Base-by-base conservation (phyloP, 2,888 invertebrate species). In the Caenorhabditis panamensis region DNA sequence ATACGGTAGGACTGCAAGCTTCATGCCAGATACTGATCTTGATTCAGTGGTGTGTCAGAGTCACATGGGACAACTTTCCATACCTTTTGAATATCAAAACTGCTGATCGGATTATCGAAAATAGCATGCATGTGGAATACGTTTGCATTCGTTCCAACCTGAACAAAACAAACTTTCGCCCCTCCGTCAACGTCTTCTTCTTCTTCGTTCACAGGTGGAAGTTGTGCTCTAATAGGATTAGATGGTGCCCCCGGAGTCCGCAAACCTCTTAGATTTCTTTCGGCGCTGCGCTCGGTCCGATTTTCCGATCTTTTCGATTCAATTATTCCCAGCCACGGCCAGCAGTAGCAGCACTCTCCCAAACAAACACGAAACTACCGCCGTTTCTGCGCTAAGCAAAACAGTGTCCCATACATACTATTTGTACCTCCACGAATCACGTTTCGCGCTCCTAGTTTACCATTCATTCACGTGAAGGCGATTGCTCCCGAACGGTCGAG, bases 201-300 rank as follows among this genome's bases (percentile, higher is more conserved):
- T n/a, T n/a, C n/a, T n/a, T 58, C 44, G 61, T 8, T 61, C 51
- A 53, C 59, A 61, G 59, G 69, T 69, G 51, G 51, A 58, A 54
- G 51, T 49, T 36, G 37, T 66, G 28, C 5, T 59, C 51, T 69
- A 61, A 69, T 61, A 69, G 51, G 59, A 61, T 69, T 69, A 69
- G 59, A 47, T n/a, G 31, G 31, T 69, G 51, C 68, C 24, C 49
- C 63, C 56, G 68, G 58, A 31, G 31, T 44, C 54, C 56, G 44
- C n/a, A n/a, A n/a, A n/a, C n/a, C n/a, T 68, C 61, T 69, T 61
- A 59, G 53, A 69, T 69, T 61, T 69, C 51, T 20, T 26, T 26
- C 16, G 13, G 44, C 64, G 51, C 2, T 28, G 20, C n/a, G n/a
- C 56, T 36, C 68, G 6, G 24, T 41, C 26, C 58, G 69, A 49